Evolutionary conservation across 1,140 invertebrate genomes (phyloP).

Genomic region (Gryon sp.): DNA sequence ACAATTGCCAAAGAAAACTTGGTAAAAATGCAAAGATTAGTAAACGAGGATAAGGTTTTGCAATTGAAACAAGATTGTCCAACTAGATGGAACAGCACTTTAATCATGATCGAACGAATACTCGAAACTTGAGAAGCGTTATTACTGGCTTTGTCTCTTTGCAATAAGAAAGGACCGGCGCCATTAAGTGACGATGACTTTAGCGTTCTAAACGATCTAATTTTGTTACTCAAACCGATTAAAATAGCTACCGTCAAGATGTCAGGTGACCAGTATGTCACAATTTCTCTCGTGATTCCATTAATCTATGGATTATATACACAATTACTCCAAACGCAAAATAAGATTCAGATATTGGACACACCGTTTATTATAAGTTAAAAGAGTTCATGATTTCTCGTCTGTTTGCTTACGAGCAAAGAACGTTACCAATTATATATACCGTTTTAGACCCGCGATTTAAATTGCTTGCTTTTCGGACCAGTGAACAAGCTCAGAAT

Average conservation of each 20-base stretch:
- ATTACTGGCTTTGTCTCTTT: not conserved
- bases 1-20: conserved; percentile 48
- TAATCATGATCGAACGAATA: conserved; percentile 69
- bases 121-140: conserved; percentile 27
- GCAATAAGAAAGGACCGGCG: not conserved
- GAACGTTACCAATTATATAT: not conserved
- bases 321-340: not conserved
- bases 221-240: conserved; percentile 5
- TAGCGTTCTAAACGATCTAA: conserved; percentile 6
- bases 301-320: conserved; percentile 12
- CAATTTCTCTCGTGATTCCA: conserved; percentile 5
- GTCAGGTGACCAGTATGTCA: conserved; percentile 12
- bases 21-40: conserved; percentile 11
- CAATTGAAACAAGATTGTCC: conserved; percentile 61
- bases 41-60: conserved; percentile 30
- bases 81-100: conserved; percentile 71
- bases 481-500: conserved; percentile 5
- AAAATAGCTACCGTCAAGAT: conserved; percentile 21
- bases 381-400: not conserved
- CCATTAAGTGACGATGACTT: not conserved
- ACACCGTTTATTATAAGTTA: not conserved
- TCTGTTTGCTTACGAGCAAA: conserved; percentile 1
- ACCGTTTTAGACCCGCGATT: conserved; percentile 5
- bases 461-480: conserved; percentile 10
- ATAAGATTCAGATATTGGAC: not conserved